Conservation (phyloP, 1,140 invertebrate genomes). For the Augochlora pura region DNA sequence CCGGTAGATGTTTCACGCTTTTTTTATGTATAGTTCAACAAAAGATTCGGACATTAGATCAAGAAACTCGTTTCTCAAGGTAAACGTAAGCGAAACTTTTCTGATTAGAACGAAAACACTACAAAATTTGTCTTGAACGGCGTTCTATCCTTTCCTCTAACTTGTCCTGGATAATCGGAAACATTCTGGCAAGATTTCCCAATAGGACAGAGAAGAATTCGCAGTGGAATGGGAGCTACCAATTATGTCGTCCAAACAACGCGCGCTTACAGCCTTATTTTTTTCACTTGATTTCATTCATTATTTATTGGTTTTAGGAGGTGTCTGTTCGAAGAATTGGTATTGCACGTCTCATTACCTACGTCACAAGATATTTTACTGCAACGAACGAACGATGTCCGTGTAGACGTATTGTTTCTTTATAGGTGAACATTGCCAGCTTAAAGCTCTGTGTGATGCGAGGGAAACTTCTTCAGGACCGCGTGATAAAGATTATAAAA, state of each 20-base stretch:
- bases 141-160: background rate
- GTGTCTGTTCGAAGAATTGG: background rate
- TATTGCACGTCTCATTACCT: background rate
- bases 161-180: background rate
- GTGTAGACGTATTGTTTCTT: background rate
- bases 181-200: background rate
- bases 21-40: too few relatives aligned
- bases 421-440: background rate
- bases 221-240: background rate
- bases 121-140: conserved; percentile 3
- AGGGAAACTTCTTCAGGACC: conserved; percentile 89
- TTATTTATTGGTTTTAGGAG: too few relatives aligned
- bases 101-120: background rate
- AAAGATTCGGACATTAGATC: background rate
- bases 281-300: background rate
- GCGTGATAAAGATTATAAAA: conserved; percentile 91
- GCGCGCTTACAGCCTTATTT: background rate
- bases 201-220: background rate
- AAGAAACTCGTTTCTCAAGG: conserved; percentile 27
- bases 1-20: too few relatives aligned
- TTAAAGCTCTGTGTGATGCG: conserved; percentile 88
- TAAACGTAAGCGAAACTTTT: background rate
- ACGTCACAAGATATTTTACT: background rate
- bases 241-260: background rate
- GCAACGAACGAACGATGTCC: background rate